Evolutionary conservation across 53 echinoderm and acorn worm species (phyloP).

Genomic region (Zoroaster sp.): DNA sequence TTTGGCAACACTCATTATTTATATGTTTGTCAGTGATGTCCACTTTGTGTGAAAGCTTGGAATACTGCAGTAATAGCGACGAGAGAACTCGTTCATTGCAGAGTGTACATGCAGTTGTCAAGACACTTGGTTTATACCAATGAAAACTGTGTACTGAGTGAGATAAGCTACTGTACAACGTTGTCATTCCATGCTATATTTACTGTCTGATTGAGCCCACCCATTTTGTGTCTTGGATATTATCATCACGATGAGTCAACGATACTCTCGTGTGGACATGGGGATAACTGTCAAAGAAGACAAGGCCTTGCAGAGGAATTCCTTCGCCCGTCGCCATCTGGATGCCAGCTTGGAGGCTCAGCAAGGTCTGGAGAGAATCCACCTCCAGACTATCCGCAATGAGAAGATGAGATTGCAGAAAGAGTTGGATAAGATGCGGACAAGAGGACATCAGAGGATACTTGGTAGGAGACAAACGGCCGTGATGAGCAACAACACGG

Average conservation of each 20-base stretch:
- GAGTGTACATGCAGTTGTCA: too few relatives aligned
- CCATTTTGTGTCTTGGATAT: neutral
- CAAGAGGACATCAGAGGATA: conserved; percentile 71
- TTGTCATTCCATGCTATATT: neutral
- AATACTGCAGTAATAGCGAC: too few relatives aligned
- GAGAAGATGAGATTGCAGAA: conserved; percentile 86
- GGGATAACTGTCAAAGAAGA: conserved; percentile 41
- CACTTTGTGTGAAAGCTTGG: too few relatives aligned
- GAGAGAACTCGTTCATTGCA: too few relatives aligned
- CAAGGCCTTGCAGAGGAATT: conserved; percentile 57
- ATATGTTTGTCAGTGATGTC: too few relatives aligned
- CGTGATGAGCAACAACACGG: conserved; percentile 1
- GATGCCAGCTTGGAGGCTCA: conserved; percentile 74
- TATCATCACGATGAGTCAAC: neutral
- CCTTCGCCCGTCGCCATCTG: conserved; percentile 57
- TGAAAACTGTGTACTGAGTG: neutral
- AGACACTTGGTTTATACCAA: too few relatives aligned
- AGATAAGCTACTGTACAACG: neutral
- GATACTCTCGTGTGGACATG: conserved; percentile 1
- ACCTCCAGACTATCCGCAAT: conserved; percentile 82
- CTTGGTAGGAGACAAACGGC: neutral
- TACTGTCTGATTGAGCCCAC: neutral
- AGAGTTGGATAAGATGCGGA: conserved; percentile 77
- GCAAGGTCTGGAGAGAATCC: conserved; percentile 82
- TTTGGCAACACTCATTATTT: too few relatives aligned